A percentile compares a stretch with the other conserved stretches of the same genome.
Evolutionary conservation across 2,797 vertebrate genomes (phyloP).

Genomic region (Pogoniulus pusillus): DNA sequence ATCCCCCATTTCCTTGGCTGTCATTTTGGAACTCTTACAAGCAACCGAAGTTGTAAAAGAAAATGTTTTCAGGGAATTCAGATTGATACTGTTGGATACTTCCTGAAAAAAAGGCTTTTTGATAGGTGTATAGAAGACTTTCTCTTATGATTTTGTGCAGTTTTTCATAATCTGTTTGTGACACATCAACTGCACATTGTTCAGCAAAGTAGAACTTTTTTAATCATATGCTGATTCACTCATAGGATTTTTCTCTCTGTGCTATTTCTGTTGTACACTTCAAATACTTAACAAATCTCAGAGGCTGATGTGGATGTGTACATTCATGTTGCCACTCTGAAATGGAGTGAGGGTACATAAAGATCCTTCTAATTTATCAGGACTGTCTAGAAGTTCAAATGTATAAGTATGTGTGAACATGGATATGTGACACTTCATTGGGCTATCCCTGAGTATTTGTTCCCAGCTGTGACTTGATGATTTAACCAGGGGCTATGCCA

Average conservation of each 20-base stretch:
- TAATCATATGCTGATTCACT: constrained; percentile 22
- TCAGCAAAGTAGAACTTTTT: constrained; percentile 4
- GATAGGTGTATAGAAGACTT: not conserved
- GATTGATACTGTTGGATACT: not conserved
- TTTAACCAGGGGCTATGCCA: not conserved
- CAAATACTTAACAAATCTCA: not conserved
- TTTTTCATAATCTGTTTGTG: not conserved
- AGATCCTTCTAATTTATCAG: not conserved
- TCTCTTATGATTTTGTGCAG: not conserved
- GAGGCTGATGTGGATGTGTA: not conserved
- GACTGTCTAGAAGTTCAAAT: not conserved
- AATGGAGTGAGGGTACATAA: not conserved
- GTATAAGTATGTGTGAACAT: not conserved
- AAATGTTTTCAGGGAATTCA: not conserved
- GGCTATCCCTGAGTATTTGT: not conserved
- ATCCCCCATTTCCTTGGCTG: not conserved
- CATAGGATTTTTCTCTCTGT: constrained; percentile 12
- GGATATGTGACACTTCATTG: not conserved
- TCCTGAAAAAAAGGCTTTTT: not conserved
- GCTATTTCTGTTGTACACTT: constrained; percentile 10
- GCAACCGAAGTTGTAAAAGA: not conserved
- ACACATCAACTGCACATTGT: constrained; percentile 13
- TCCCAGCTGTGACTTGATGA: not conserved
- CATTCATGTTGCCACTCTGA: not conserved
- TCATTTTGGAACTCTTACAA: not conserved